A percentile compares a stretch with the other conserved stretches of the same genome.
Evolutionary conservation across 2,797 vertebrate species (phyloP).

Genomic region (Lagocephalus sceleratus): DNA sequence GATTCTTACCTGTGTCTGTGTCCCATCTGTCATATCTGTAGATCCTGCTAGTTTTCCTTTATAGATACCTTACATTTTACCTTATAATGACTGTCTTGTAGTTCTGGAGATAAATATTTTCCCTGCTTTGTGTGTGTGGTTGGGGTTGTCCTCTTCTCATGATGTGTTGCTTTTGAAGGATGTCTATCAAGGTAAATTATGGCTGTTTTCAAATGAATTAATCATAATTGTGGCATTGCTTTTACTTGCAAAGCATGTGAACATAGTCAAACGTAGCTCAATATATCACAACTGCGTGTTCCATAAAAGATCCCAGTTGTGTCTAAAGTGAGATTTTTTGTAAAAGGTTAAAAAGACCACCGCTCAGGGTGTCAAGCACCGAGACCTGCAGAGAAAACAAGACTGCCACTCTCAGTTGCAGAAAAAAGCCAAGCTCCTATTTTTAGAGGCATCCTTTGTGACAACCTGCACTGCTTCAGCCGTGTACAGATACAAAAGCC

Average conservation of each 20-base stretch:
- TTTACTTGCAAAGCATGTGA: not conserved
- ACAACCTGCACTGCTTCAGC: slow-evolving; percentile 67
- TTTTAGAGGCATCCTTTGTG: slow-evolving; percentile 77
- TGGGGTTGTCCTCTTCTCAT: slow-evolving; percentile 7
- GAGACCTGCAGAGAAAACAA: slow-evolving; percentile 46
- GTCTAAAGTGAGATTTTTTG: slow-evolving; percentile 9
- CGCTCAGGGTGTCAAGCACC: slow-evolving; percentile 39
- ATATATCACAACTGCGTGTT: slow-evolving; percentile 8
- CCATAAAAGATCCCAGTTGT: slow-evolving; percentile 4
- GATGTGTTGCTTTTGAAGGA: slow-evolving; percentile 13
- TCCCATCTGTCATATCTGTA: slow-evolving; percentile 30
- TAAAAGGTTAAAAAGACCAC: slow-evolving; percentile 39
- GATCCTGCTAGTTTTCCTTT: slow-evolving; percentile 34
- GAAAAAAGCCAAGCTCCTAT: slow-evolving; percentile 67
- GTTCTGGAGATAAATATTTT: slow-evolving; percentile 45
- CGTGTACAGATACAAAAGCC: slow-evolving; percentile 55
- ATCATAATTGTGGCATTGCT: not conserved
- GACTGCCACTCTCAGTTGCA: slow-evolving; percentile 67
- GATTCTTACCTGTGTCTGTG: slow-evolving; percentile 35
- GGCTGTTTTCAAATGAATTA: slow-evolving; percentile 1
- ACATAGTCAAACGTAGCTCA: not conserved
- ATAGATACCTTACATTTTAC: slow-evolving; percentile 41
- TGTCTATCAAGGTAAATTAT: not conserved
- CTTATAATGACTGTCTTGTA: slow-evolving; percentile 48
- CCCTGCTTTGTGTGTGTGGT: slow-evolving; percentile 20